Conservation (phyloP, 2,797 vertebrate genomes). For the Ibycter americanus region DNA sequence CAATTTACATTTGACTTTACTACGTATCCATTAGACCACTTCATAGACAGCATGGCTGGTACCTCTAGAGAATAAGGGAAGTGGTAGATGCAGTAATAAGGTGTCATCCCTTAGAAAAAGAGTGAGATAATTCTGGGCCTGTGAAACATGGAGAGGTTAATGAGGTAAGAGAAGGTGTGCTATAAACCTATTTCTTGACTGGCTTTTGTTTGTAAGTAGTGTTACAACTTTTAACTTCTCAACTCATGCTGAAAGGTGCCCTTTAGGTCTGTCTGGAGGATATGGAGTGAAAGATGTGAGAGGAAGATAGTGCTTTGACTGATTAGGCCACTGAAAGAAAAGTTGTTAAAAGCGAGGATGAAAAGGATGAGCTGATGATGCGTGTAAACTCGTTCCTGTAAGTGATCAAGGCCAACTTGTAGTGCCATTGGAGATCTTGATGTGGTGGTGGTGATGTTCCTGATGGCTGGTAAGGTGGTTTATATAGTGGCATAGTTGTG, state of each 20-base stretch:
- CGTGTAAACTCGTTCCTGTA: not conserved
- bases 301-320: not conserved
- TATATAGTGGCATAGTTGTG: not conserved
- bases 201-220: not conserved
- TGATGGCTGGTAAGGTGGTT: not conserved
- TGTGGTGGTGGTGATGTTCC: not conserved
- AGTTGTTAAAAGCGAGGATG: not conserved
- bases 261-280: not conserved
- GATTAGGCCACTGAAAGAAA: not conserved
- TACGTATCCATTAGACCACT: not conserved
- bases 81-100: not conserved
- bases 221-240: not conserved
- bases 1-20: not conserved
- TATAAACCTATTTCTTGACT: not conserved
- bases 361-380: not conserved
- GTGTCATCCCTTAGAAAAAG: not conserved
- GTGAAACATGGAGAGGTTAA: not conserved
- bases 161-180: not conserved
- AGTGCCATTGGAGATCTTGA: not conserved
- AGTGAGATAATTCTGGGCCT: not conserved
- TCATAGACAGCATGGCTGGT: not conserved
- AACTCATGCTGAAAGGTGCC: not conserved
- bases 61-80: not conserved
- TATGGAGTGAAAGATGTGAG: not conserved
- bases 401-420: not conserved